Evolutionary conservation across 1,140 invertebrate genomes (phyloP), one percentile per base, ranked within the genome.

Genomic region (Leptopilina clavipes): DNA sequence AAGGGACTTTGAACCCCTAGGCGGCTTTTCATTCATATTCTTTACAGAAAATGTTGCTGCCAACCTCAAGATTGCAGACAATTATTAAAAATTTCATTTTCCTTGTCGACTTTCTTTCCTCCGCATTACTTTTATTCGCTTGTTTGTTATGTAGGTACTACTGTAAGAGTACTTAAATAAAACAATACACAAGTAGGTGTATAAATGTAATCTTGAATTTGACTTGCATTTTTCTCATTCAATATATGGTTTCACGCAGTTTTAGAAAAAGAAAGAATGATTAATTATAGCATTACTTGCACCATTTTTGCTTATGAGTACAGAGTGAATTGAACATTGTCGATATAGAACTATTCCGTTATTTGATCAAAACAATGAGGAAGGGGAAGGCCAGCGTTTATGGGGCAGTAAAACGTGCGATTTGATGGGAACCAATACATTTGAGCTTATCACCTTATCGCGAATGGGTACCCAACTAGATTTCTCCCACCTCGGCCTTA

Each of bases 371-470:
- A 54, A 37, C 22, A 59, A 37, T 45, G 12, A 56, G 76, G 54
- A 25, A 44, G 82, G 81, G 80, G 82, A 70, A 76, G 84, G 80
- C 73, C 79, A 81, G 81, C 85, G 82, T 88, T 88, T 86, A 88
- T 86, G 84, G 82, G 83, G 81, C 84, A 85, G 85, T 89, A 89
- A 89, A 89, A 82, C 86, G 87, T 84, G 79, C 88, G 84, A 89
- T 89, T 89, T 89, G 87, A 90, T 89, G 87, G 86, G 83, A 88
- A 83, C 88, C 88, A 89, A 90, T 90, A 89, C 86, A 90, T 90
- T 90, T 86, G 84, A 89, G 88, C 88, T 89, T 89, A 90, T 89
- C 88, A 88, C 86, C 87, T 90, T 89, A 90, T 90, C 88, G 87
- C 86, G 85, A 87, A 88, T 85, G 84, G 82, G 77, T 87, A 88